Evolutionary conservation across 2,888 invertebrate species (phyloP).

Genomic region (Sclerodermus sp.): DNA sequence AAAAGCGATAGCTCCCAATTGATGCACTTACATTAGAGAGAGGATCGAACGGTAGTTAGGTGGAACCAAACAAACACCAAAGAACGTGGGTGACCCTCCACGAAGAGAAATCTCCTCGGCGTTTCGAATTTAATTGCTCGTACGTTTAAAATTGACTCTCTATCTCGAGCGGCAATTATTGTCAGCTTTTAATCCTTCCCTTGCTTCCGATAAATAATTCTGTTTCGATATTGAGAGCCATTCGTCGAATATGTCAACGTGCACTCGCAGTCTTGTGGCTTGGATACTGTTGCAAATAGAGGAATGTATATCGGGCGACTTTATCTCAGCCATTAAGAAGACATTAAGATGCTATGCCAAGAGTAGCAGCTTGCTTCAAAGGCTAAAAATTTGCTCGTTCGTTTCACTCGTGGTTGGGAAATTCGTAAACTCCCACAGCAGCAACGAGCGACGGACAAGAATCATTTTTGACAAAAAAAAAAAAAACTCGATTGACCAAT

Average conservation of each 20-base stretch:
- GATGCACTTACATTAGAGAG: conserved; percentile 6
- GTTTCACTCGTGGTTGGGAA: conserved; percentile 14
- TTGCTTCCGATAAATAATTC: conserved; percentile 20
- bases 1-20: too few relatives aligned
- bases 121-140: conserved; percentile 24
- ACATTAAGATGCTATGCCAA: conserved; percentile 35
- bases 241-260: too few relatives aligned
- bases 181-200: conserved; percentile 20
- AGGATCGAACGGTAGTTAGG: too few relatives aligned
- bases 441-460: too few relatives aligned
- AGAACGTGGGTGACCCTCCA: not conserved
- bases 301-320: conserved; percentile 12
- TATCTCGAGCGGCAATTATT: conserved; percentile 28
- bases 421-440: conserved; percentile 13
- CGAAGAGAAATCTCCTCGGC: conserved; percentile 16
- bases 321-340: conserved; percentile 42
- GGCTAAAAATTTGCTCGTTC: conserved; percentile 23
- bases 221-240: conserved; percentile 15
- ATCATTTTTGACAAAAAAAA: too few relatives aligned
- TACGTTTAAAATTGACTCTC: conserved; percentile 21
- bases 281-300: conserved; percentile 7
- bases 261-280: not conserved
- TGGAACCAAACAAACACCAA: conserved; percentile 8
- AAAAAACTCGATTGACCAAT: too few relatives aligned
- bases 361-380: conserved; percentile 22